Base-by-base conservation (phyloP, 2,888 invertebrate species). In the Scaeva pyrastri region DNA sequence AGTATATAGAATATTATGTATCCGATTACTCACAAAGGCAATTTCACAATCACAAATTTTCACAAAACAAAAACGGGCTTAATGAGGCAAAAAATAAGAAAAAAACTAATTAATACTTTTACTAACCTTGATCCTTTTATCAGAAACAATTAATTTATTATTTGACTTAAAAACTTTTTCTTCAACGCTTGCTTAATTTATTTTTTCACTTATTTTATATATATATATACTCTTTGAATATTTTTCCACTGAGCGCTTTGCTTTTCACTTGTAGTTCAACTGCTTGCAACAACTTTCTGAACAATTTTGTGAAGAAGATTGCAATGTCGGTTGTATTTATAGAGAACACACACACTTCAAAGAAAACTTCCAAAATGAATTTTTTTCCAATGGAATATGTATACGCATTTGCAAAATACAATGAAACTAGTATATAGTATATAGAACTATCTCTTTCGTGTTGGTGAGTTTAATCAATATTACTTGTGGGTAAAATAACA, bases 291-390 rank as follows among this genome's bases (percentile, higher is more conserved):
- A 83, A 83, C 83, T 83, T 83, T 79, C 83, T 78, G 74, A 64
- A 41, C 55, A 70, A 74, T 64, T 79, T 64, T 83, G 79, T 31
- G 19, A 31, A 4, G 3, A 70, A 7, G 4, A 10, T 0, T 19
- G 12, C 10, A 16, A n/a, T n/a, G 6, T 10, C 62, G 19, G 74
- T 79, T 12, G 31, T 79, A 83, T 79, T 79, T 83, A 83, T 83
- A 83, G 50, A 19, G 3, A 31, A n/a, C 19, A 50, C 74, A 2
- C 56, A 70, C 11, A 56, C 73, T n/a, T 3, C 0, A 12, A 19
- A 43, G 79, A 83, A 83, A 83, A 83, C 70, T 79, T 79, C 79
- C 79, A 83, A 64, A 74, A 79, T 83, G 83, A 83, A 78, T n/a
- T 50, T 0, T 2, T 23, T 39, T 56, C 8, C 56, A 76, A 23